Evolutionary conservation across 2,113 vertebrate species (phyloP).

Genomic region (Tachuris rubrigastra): DNA sequence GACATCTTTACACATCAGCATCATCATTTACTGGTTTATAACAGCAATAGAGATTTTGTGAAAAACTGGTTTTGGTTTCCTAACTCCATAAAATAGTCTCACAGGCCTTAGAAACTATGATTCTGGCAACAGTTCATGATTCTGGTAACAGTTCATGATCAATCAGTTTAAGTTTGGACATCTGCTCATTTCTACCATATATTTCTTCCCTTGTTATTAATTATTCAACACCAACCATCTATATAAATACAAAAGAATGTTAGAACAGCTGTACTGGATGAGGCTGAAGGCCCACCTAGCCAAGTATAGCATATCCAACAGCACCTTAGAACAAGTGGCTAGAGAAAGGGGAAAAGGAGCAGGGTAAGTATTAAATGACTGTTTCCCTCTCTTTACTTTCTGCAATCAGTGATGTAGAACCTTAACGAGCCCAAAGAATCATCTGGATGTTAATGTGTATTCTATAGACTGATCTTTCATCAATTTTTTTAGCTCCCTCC

Average conservation of each 20-base stretch:
- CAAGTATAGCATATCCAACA: background rate
- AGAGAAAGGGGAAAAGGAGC: background rate
- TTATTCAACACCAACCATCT: background rate
- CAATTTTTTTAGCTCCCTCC: background rate
- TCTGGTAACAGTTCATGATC: background rate
- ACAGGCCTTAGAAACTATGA: background rate
- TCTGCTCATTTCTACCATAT: background rate
- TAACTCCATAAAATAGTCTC: background rate
- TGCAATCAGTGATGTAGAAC: background rate
- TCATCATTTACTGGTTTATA: background rate
- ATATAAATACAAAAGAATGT: background rate
- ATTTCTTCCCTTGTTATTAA: background rate
- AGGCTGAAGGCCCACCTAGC: background rate
- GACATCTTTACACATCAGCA: background rate
- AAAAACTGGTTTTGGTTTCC: background rate
- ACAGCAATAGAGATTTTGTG: background rate
- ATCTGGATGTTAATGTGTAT: background rate
- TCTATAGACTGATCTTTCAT: background rate
- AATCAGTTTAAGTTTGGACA: background rate
- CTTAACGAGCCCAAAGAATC: background rate
- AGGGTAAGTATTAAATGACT: background rate
- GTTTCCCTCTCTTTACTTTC: background rate
- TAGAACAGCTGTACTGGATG: background rate
- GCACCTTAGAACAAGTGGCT: background rate
- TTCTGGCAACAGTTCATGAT: background rate